A percentile compares a stretch with the other conserved stretches of the same genome.
Evolutionary conservation across 2,113 vertebrate genomes (phyloP).

Genomic region (Pedetes capensis): DNA sequence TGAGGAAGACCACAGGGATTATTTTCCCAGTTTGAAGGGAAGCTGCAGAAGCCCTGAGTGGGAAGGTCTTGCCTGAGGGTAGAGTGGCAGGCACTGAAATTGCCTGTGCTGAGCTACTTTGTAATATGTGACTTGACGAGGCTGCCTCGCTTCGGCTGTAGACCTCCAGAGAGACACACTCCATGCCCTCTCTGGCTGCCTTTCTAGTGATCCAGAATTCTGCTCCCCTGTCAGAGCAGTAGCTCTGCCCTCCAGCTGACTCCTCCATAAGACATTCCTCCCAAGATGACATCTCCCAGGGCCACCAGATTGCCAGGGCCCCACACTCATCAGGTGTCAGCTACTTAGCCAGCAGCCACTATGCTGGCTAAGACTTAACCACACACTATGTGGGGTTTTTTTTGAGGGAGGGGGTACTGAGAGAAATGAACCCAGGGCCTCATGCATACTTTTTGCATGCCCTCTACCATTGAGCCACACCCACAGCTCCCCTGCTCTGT

Average conservation of each 20-base stretch:
- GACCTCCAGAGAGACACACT: background rate
- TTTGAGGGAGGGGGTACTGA: too few species aligned
- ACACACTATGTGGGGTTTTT: background rate
- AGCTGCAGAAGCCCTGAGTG: background rate
- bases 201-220: background rate
- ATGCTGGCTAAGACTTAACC: background rate
- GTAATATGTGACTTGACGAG: background rate
- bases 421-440: too few species aligned
- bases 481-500: too few species aligned
- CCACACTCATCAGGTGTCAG: background rate
- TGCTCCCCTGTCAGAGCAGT: background rate
- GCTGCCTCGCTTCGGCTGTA: background rate
- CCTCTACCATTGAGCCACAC: too few species aligned
- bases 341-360: background rate
- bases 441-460: too few species aligned
- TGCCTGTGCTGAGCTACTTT: background rate
- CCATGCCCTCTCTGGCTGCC: background rate
- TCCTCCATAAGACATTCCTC: background rate
- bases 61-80: background rate
- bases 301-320: background rate
- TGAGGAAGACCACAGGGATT: constrained; percentile 28
- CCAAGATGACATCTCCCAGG: background rate
- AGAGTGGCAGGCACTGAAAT: background rate
- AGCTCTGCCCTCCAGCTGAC: background rate
- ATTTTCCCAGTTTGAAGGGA: background rate